A percentile compares a stretch with the other conserved stretches of the same genome.
These are phyloP conservation scores for Sycophaga agraensis DNA, from an alignment of 1,140 invertebrate species.

Conservation along the genomic window DNA sequence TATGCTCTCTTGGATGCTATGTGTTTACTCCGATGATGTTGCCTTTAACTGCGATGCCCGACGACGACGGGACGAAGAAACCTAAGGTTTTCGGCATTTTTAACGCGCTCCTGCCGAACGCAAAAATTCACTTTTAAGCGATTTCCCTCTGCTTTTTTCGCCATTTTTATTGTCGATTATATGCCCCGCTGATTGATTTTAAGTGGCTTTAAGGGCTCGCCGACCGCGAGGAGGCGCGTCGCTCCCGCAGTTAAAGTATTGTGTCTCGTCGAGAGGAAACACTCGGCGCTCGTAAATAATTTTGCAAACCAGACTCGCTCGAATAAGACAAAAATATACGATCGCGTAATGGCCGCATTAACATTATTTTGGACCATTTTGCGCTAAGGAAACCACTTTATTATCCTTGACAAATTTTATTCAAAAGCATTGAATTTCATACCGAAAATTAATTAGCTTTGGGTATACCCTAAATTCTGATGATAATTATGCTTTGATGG, in stretches of 20 bases:
- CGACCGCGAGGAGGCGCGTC: neutral
- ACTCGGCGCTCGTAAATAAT: conserved; percentile 1
- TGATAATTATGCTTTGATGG: too few species aligned
- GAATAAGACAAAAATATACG: too few species aligned
- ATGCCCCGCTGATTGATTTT: conserved; percentile 20
- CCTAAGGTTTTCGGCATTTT: neutral
- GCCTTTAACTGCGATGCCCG: conserved; percentile 14
- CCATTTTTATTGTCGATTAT: conserved; percentile 19
- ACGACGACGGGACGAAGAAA: neutral
- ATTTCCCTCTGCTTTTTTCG: neutral
- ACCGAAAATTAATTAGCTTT: too few species aligned
- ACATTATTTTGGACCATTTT: too few species aligned
- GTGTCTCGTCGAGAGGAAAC: conserved; percentile 1
- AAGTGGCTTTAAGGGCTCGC: conserved; percentile 5
- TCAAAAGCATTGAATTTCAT: too few species aligned
- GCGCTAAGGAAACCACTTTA: too few species aligned
- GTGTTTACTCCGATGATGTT: conserved; percentile 23
- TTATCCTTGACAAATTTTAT: too few species aligned
- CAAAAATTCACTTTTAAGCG: conserved; percentile 14
- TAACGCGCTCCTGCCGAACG: neutral
- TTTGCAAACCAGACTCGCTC: neutral
- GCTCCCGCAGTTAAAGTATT: neutral
- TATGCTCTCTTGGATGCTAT: neutral
- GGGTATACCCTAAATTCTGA: too few species aligned
- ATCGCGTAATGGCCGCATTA: too few species aligned